Conservation (phyloP, 2,888 invertebrate genomes). For the Acanthosepion esculentum region DNA sequence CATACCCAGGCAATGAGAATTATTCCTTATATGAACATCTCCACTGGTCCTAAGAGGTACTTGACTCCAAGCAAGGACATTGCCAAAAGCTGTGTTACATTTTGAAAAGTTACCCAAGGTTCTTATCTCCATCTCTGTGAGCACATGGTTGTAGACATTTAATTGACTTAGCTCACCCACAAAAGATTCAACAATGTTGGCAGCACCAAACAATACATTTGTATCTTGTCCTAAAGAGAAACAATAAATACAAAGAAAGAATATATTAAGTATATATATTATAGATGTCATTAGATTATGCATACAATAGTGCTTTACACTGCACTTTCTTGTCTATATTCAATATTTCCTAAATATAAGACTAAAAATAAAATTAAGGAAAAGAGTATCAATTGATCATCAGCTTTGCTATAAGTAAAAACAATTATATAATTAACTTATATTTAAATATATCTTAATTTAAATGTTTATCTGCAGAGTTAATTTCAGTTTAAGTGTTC, state of each 20-base stretch:
- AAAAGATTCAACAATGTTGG: conserved; percentile 51
- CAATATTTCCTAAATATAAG: too few relatives aligned
- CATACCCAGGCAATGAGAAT: conserved; percentile 51
- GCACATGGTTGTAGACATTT: conserved; percentile 51
- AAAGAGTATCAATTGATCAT: too few relatives aligned
- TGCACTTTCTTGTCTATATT: too few relatives aligned
- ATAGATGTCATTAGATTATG: not conserved
- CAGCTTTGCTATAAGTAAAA: too few relatives aligned
- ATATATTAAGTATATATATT: not conserved
- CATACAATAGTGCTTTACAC: too few relatives aligned
- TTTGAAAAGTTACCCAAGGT: conserved; percentile 44
- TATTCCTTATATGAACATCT: conserved; percentile 46
- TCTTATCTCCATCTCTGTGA: conserved; percentile 44
- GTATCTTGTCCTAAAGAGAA: conserved; percentile 50
- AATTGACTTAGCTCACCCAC: conserved; percentile 54
- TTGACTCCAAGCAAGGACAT: conserved; percentile 52
- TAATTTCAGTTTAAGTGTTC: too few relatives aligned
- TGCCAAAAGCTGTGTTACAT: conserved; percentile 49
- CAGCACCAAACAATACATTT: conserved; percentile 49
- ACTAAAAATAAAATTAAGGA: too few relatives aligned
- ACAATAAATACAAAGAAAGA: not conserved
- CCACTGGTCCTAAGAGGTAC: conserved; percentile 45
- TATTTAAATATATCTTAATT: too few relatives aligned
- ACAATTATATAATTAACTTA: too few relatives aligned
- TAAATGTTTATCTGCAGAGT: too few relatives aligned